Percentiles rank a stretch among this genome's conserved stretches.
Evolutionary conservation across 2,113 vertebrate species (phyloP).

Genomic region (Rostratula benghalensis): DNA sequence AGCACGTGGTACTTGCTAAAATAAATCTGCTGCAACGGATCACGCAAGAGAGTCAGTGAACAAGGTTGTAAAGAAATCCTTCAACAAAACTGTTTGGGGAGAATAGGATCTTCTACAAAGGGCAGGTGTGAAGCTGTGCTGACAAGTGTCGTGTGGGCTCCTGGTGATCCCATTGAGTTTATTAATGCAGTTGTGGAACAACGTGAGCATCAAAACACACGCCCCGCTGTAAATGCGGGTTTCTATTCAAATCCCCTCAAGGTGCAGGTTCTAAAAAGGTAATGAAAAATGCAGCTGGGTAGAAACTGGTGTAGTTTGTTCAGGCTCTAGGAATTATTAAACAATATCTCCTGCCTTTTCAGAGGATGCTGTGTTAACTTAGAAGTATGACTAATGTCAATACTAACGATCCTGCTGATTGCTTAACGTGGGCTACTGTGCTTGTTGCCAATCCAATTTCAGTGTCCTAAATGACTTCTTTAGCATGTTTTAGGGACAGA

Average conservation of each 20-base stretch:
- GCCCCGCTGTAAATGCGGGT: neutral
- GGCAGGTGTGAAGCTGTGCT: rapidly evolving
- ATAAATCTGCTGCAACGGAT: neutral
- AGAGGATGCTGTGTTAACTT: neutral
- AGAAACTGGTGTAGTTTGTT: neutral
- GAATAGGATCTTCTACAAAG: neutral
- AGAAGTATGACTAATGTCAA: neutral
- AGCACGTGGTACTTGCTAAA: neutral
- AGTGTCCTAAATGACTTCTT: neutral
- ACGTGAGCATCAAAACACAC: neutral
- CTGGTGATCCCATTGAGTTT: neutral
- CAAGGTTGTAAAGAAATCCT: neutral
- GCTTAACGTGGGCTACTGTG: neutral
- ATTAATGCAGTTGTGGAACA: neutral
- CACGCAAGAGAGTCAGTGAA: neutral
- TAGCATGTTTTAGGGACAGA: neutral
- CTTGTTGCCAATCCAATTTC: neutral
- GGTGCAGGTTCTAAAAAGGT: neutral
- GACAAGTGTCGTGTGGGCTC: neutral
- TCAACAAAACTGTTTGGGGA: too few species aligned
- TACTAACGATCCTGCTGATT: neutral
- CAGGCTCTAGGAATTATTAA: neutral
- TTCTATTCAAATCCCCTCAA: neutral
- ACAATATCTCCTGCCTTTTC: neutral
- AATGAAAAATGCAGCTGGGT: neutral